A percentile compares a stretch with the other conserved stretches of the same genome.
phyloP scores from a whole-genome alignment of 1,140 invertebrate genomes.

The Scaptodrosophila lebanonensis region DNA sequence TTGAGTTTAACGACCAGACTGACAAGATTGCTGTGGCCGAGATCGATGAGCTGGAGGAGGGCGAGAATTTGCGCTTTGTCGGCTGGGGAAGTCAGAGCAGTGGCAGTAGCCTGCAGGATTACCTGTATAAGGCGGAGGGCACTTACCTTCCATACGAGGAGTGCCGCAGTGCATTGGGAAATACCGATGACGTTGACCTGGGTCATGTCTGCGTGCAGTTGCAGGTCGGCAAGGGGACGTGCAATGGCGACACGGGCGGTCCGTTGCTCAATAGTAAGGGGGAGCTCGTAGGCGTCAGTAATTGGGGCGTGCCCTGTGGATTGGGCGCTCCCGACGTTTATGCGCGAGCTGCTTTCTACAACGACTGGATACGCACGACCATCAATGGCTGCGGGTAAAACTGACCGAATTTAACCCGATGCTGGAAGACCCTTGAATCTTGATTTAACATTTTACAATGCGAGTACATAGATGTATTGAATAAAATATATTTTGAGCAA shows the following conservation, averaged over 20 bases:
- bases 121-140: slow-evolving; percentile 43
- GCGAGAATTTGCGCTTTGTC: slow-evolving; percentile 74
- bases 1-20: slow-evolving; percentile 75
- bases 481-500: no score
- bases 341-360: slow-evolving; percentile 69
- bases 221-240: slow-evolving; percentile 77
- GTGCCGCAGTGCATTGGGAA: slow-evolving; percentile 24
- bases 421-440: no score
- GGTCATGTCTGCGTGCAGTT: slow-evolving; percentile 81
- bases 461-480: no score
- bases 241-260: slow-evolving; percentile 62
- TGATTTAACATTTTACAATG: no score
- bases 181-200: slow-evolving; percentile 48
- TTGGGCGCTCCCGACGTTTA: slow-evolving; percentile 79
- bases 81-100: slow-evolving; percentile 78
- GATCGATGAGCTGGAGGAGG: slow-evolving; percentile 49
- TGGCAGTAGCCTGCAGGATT: slow-evolving; percentile 34
- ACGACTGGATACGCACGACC: slow-evolving; percentile 71
- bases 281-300: slow-evolving; percentile 64
- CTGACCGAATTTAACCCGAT: no score
- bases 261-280: slow-evolving; percentile 48
- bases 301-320: slow-evolving; percentile 80
- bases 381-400: slow-evolving; percentile 48
- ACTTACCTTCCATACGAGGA: slow-evolving; percentile 34
- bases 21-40: slow-evolving; percentile 62